phyloP scores from a whole-genome alignment of 2,113 vertebrate species.

The Embiotoca jacksoni region DNA sequence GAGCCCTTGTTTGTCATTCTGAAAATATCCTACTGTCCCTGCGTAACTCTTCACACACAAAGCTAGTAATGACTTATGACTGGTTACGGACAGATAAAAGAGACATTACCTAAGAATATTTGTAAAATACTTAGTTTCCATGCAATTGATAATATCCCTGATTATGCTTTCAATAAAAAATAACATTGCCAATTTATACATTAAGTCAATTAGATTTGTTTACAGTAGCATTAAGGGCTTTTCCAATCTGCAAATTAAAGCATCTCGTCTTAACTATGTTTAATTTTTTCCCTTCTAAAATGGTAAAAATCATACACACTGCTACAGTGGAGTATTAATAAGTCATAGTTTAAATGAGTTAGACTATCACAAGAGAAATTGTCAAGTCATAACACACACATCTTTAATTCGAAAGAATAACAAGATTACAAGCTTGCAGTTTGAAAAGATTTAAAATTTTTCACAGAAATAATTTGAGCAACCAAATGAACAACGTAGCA shows the following conservation, averaged over 20 bases:
- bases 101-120: neutral
- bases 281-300: no score
- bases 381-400: slow-evolving; percentile 12
- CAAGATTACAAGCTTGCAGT: slow-evolving; percentile 54
- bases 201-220: no score
- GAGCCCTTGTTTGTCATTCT: slow-evolving; percentile 63
- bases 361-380: neutral
- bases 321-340: no score
- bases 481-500: slow-evolving; percentile 32
- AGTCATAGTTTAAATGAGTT: no score
- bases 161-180: neutral
- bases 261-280: no score
- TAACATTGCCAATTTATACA: neutral
- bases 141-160: neutral
- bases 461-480: slow-evolving; percentile 41
- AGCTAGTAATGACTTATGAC: slow-evolving; percentile 19
- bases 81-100: slow-evolving; percentile 20
- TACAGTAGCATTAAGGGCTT: no score
- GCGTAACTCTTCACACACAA: slow-evolving; percentile 41
- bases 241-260: no score
- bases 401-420: slow-evolving; percentile 59
- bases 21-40: slow-evolving; percentile 51
- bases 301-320: no score
- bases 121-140: neutral
- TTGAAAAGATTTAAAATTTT: slow-evolving; percentile 44